A percentile compares a stretch with the other conserved stretches of the same genome.
Evolutionary conservation across 1,140 invertebrate species (phyloP).

Genomic region (Muscidifurax raptorellus): DNA sequence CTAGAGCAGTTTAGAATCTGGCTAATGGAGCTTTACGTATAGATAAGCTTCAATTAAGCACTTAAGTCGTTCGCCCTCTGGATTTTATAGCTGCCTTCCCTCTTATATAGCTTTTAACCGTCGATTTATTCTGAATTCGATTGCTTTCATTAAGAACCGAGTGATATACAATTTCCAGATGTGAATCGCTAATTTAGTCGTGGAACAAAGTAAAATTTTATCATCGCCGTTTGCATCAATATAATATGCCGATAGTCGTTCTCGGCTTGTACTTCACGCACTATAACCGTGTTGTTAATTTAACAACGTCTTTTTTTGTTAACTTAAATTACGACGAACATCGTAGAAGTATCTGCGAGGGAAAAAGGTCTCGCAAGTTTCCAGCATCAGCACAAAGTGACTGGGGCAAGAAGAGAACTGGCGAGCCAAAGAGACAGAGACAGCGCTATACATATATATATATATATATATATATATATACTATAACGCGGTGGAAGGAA

Average conservation of each 20-base stretch:
- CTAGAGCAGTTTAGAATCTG: slow-evolving; percentile 2
- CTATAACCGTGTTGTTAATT: too few species aligned
- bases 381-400: slow-evolving; percentile 40
- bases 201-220: too few species aligned
- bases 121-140: slow-evolving; percentile 29
- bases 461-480: too few species aligned
- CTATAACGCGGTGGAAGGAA: too few species aligned
- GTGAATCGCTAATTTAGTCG: slow-evolving; percentile 10
- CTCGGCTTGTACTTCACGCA: too few species aligned
- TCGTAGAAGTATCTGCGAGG: slow-evolving; percentile 44
- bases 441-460: too few species aligned
- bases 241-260: too few species aligned
- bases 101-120: slow-evolving; percentile 11
- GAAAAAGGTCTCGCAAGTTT: slow-evolving; percentile 54
- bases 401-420: not conserved
- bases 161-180: slow-evolving; percentile 13
- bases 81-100: slow-evolving; percentile 9
- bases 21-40: slow-evolving; percentile 23
- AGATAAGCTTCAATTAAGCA: slow-evolving; percentile 23
- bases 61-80: not conserved
- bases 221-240: not conserved
- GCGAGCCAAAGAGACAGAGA: slow-evolving; percentile 17
- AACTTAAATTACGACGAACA: not conserved
- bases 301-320: slow-evolving; percentile 23
- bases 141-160: not conserved